These are phyloP conservation scores for Heliothis virescens DNA, from an alignment of 1,140 invertebrate genomes.

Conservation along the genomic window DNA sequence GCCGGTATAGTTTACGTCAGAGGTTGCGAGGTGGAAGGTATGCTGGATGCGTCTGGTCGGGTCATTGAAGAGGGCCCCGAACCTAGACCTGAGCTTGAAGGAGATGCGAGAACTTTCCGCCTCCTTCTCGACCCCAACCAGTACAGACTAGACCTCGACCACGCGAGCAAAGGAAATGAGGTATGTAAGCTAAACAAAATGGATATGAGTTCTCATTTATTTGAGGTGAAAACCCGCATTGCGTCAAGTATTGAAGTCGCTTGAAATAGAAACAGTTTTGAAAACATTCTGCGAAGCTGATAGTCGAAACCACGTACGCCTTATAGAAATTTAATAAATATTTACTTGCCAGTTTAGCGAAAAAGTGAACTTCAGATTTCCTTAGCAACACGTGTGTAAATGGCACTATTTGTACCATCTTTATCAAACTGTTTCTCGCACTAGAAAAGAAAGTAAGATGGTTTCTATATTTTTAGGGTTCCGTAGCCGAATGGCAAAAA, in stretches of 20 bases:
- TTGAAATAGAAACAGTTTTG: constrained; percentile 17
- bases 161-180: constrained; percentile 91
- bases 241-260: neutral
- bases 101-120: constrained; percentile 96
- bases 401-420: too few relatives aligned
- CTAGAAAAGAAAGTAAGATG: too few relatives aligned
- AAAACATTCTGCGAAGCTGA: neutral
- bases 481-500: too few relatives aligned
- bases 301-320: neutral
- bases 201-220: neutral
- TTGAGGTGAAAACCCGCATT: neutral
- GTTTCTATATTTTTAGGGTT: too few relatives aligned
- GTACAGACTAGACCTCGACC: constrained; percentile 97
- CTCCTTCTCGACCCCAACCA: constrained; percentile 98
- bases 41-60: constrained; percentile 98
- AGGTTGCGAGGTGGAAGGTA: constrained; percentile 99
- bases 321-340: neutral
- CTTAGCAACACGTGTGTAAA: too few relatives aligned
- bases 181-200: constrained; percentile 66
- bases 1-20: constrained; percentile 96
- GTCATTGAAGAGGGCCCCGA: constrained; percentile 99
- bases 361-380: too few relatives aligned
- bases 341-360: neutral
- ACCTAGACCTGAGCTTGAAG: constrained; percentile 93
- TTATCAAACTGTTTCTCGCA: too few relatives aligned